Conservation (phyloP, 1,140 invertebrate species). For the Diploscapter pachys region DNA sequence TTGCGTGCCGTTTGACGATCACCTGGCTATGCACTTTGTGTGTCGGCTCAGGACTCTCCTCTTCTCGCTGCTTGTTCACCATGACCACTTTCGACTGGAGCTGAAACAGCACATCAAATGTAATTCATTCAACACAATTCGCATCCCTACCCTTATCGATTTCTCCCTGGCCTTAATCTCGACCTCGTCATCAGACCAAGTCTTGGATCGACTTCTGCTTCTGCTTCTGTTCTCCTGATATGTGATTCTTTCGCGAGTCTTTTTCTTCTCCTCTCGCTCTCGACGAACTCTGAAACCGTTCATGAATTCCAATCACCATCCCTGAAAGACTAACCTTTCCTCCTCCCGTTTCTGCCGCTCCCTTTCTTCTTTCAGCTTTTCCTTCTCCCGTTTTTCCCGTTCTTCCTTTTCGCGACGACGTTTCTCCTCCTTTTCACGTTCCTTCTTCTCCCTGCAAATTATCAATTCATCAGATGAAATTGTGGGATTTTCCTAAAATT, state of each 20-base stretch:
- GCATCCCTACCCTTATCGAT: background rate
- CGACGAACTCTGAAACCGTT: background rate
- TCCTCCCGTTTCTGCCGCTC: background rate
- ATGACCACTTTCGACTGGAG: background rate
- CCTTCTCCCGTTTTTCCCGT: background rate
- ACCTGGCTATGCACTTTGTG: slow-evolving; percentile 13
- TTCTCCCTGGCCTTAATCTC: background rate
- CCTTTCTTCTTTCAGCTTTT: slow-evolving; percentile 4
- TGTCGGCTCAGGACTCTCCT: background rate
- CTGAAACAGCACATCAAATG: background rate
- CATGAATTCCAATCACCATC: background rate
- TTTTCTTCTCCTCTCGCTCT: background rate
- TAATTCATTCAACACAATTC: too few species aligned
- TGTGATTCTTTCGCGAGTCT: background rate
- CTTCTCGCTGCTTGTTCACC: background rate
- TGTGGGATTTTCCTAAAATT: too few species aligned
- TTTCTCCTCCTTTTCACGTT: slow-evolving; percentile 15
- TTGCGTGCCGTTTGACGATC: slow-evolving; percentile 20
- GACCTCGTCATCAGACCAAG: slow-evolving; percentile 18
- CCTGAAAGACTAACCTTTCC: background rate
- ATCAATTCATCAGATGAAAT: too few species aligned
- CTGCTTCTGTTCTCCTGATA: background rate
- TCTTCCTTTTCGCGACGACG: slow-evolving; percentile 14
- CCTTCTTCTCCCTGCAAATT: too few species aligned
- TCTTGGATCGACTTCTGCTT: slow-evolving; percentile 5